Conservation (phyloP, 2,113 vertebrate genomes). For the Clinocottus analis region DNA sequence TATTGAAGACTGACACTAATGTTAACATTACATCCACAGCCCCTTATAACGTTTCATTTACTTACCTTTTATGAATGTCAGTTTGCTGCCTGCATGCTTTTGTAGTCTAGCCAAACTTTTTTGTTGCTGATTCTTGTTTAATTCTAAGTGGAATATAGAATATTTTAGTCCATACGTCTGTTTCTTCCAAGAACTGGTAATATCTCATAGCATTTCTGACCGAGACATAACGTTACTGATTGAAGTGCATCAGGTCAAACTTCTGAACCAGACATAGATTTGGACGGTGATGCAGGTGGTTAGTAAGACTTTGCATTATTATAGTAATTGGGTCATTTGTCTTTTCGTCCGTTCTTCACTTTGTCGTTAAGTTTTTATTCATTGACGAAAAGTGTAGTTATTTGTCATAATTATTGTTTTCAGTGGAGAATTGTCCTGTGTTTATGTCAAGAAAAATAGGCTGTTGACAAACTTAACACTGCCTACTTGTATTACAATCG, state of each 20-base stretch:
- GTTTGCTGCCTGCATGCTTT: not conserved
- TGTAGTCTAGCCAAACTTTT: not conserved
- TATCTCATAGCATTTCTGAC: not conserved
- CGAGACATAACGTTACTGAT: not conserved
- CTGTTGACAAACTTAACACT: not conserved
- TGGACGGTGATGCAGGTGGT: not conserved
- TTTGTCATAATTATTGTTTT: not conserved
- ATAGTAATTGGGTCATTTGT: not conserved
- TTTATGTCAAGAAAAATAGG: not conserved
- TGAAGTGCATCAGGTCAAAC: not conserved
- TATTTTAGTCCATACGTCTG: not conserved
- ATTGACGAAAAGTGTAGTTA: not conserved
- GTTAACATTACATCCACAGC: not conserved
- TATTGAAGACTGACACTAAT: not conserved
- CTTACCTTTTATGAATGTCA: not conserved
- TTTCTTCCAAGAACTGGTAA: not conserved
- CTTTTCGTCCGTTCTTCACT: not conserved
- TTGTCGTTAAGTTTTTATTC: not conserved
- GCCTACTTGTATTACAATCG: not conserved
- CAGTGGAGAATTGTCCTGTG: not conserved
- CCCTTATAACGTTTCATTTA: not conserved
- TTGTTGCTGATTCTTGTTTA: not conserved
- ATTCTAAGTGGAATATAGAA: not conserved
- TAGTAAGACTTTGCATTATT: not conserved
- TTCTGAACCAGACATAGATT: not conserved